Evolutionary conservation across 2,888 invertebrate genomes (phyloP).

Genomic region (Cosmorhoe ocellata): DNA sequence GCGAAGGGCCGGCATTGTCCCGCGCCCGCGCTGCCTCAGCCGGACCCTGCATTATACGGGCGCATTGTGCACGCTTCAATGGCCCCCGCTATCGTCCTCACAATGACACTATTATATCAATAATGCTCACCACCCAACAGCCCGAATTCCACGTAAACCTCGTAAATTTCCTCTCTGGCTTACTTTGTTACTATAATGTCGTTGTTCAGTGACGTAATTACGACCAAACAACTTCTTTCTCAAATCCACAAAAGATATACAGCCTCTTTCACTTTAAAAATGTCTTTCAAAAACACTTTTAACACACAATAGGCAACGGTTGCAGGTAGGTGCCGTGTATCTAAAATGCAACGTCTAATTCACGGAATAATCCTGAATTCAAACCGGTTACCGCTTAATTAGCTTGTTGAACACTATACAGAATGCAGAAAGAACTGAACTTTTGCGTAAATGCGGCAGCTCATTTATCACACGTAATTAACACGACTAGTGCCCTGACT

Average conservation of each 20-base stretch:
- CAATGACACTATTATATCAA: conserved; percentile 79
- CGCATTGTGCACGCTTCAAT: conserved; percentile 79
- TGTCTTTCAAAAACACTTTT: conserved; percentile 29
- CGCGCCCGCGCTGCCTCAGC: conserved; percentile 54
- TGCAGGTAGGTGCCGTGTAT: conserved; percentile 19
- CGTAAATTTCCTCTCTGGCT: conserved; percentile 61
- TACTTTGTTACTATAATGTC: conserved; percentile 56
- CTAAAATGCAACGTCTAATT: conserved; percentile 21
- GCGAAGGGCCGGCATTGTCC: conserved; percentile 68
- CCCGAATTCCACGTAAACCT: conserved; percentile 66
- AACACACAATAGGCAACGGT: conserved; percentile 21
- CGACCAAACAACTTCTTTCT: conserved; percentile 32
- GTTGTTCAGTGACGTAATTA: conserved; percentile 36
- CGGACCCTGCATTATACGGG: conserved; percentile 75
- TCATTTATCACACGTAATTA: conserved; percentile 25
- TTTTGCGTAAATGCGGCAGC: conserved; percentile 16
- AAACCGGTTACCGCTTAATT: conserved; percentile 25
- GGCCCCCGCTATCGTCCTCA: conserved; percentile 70
- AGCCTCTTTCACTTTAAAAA: conserved; percentile 28
- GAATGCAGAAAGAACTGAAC: conserved; percentile 26
- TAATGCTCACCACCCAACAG: conserved; percentile 65
- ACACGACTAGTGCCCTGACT: conserved; percentile 16
- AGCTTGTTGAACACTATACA: conserved; percentile 28
- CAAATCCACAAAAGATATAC: conserved; percentile 22
- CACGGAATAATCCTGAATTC: conserved; percentile 18